These are phyloP conservation scores for Sphaerodactylus townsendi DNA, from an alignment of 2,113 vertebrate species.

Conservation along the genomic window DNA sequence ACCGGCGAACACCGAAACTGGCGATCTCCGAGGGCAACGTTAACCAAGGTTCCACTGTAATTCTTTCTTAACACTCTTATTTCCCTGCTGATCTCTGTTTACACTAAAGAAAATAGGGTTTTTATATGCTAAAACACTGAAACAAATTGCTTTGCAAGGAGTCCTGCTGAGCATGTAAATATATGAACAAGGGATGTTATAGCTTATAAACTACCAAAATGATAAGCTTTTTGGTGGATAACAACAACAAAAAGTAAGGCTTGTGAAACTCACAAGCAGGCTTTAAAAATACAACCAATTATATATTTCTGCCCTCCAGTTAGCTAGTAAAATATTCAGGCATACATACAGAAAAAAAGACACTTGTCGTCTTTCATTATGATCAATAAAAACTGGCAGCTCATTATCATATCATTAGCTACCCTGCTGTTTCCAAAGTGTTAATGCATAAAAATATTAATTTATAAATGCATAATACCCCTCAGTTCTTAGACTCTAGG, in stretches of 20 bases:
- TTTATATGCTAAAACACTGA: slow-evolving; percentile 62
- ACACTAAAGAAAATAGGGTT: slow-evolving; percentile 66
- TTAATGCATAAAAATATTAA: slow-evolving; percentile 78
- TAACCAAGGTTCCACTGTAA: no score
- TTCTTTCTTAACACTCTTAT: slow-evolving; percentile 69
- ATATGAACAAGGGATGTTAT: slow-evolving; percentile 42
- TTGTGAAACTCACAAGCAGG: slow-evolving; percentile 56
- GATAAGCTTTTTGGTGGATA: slow-evolving; percentile 49
- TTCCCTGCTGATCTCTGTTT: slow-evolving; percentile 76
- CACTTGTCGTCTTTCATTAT: slow-evolving; percentile 74
- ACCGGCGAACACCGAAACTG: no score
- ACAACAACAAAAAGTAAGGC: slow-evolving; percentile 52
- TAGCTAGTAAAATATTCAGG: slow-evolving; percentile 74
- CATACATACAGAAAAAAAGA: slow-evolving; percentile 68
- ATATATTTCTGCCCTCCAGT: slow-evolving; percentile 69
- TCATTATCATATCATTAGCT: slow-evolving; percentile 79
- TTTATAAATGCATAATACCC: slow-evolving; percentile 65
- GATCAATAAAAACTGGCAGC: slow-evolving; percentile 78
- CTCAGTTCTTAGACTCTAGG: slow-evolving; percentile 53
- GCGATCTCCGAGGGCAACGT: no score
- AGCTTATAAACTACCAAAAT: slow-evolving; percentile 60
- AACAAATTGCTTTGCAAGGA: slow-evolving; percentile 69
- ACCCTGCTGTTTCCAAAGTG: slow-evolving; percentile 72
- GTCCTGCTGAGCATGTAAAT: slow-evolving; percentile 70
- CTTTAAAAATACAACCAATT: slow-evolving; percentile 68